Evolutionary conservation across 1,140 invertebrate genomes (phyloP).

Genomic region (Drosophila parabipectinata): DNA sequence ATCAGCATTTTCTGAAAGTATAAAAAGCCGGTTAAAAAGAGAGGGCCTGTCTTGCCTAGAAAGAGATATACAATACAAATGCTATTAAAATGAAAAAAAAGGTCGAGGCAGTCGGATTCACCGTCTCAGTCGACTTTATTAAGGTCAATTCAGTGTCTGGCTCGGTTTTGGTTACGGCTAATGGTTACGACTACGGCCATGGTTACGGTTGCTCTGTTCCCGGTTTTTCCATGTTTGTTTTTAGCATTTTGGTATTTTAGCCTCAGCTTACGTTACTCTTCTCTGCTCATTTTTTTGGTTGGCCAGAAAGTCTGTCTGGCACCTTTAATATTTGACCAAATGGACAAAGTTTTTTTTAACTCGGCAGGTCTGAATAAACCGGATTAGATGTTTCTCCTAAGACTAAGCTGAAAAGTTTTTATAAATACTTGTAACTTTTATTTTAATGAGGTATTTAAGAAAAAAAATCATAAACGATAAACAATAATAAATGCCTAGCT

Average conservation of each 20-base stretch:
- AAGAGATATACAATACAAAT: constrained; percentile 10
- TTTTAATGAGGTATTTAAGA: background rate
- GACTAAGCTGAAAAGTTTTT: background rate
- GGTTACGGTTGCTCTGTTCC: constrained; percentile 24
- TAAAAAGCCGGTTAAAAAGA: background rate
- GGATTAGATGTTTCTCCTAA: too few species aligned
- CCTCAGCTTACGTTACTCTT: constrained; percentile 1
- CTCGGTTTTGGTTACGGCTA: constrained; percentile 69
- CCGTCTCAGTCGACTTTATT: constrained; percentile 67
- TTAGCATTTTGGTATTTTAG: constrained; percentile 53
- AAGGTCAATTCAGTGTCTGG: constrained; percentile 81
- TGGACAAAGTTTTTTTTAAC: background rate
- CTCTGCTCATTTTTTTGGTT: constrained; percentile 18
- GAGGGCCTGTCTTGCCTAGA: background rate
- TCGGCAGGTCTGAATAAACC: background rate
- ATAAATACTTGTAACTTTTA: too few species aligned
- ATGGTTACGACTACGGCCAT: constrained; percentile 64
- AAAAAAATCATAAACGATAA: too few species aligned
- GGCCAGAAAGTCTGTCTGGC: constrained; percentile 17
- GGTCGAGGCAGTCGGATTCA: constrained; percentile 34
- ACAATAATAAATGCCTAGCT: too few species aligned
- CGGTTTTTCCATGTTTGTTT: constrained; percentile 13
- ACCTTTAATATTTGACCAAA: constrained; percentile 64
- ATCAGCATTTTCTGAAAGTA: constrained; percentile 79
- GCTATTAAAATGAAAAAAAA: constrained; percentile 51